Percentiles rank a stretch among this genome's conserved stretches.
Evolutionary conservation across 2,113 vertebrate species (phyloP).

Genomic region (Cyprinodon tularosa): DNA sequence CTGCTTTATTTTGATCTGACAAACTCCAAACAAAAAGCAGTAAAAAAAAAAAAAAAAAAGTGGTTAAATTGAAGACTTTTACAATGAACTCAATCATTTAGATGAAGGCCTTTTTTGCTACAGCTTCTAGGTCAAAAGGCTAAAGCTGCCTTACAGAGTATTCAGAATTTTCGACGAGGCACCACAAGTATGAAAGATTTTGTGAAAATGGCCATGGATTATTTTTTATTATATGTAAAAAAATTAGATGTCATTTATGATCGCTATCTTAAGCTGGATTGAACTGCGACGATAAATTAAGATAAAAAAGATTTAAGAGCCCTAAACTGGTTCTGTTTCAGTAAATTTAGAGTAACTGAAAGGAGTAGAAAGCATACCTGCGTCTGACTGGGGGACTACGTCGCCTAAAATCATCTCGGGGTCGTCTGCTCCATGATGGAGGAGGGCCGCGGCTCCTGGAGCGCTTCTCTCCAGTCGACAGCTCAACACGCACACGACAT

Average conservation of each 20-base stretch:
- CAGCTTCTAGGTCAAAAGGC: no score
- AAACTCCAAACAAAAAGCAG: no score
- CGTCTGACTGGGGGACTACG: slow-evolving; percentile 89
- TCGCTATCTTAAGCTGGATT: no score
- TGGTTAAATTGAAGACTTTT: no score
- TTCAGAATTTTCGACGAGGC: no score
- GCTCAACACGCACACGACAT: slow-evolving; percentile 92
- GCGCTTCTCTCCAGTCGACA: slow-evolving; percentile 95
- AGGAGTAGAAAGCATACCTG: slow-evolving; percentile 79
- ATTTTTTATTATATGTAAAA: no score
- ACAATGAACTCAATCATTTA: no score
- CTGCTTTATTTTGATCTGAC: no score
- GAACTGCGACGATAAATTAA: not conserved
- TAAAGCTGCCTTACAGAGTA: no score
- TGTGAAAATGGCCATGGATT: slow-evolving; percentile 24
- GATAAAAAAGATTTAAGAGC: not conserved
- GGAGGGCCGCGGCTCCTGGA: slow-evolving; percentile 93
- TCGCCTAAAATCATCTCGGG: slow-evolving; percentile 90
- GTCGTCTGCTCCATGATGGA: slow-evolving; percentile 91
- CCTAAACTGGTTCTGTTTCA: not conserved
- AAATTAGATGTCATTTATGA: no score
- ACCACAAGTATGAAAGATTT: not conserved
- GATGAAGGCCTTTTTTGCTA: no score
- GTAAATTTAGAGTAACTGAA: not conserved
- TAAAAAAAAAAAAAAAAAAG: no score